These are phyloP conservation scores for Diaphora mendica DNA, from an alignment of 2,888 invertebrate genomes.

Conservation along the genomic window DNA sequence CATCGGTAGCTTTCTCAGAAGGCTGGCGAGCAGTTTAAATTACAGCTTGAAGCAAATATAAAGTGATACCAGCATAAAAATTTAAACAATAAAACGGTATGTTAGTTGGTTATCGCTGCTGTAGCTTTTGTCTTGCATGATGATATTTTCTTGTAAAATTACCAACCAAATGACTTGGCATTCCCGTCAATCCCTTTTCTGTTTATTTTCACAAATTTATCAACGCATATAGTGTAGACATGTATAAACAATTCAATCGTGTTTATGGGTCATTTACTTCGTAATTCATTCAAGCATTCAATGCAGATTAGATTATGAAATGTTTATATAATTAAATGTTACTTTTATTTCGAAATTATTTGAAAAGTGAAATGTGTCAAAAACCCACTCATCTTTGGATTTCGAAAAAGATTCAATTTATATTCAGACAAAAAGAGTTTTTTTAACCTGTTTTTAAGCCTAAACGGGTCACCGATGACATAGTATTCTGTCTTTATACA, in stretches of 20 bases:
- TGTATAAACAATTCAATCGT: constrained; percentile 48
- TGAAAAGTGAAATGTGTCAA: neutral
- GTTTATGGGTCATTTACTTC: constrained; percentile 37
- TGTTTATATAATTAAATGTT: constrained; percentile 26
- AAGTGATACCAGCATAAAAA: too few species aligned
- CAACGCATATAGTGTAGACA: constrained; percentile 14
- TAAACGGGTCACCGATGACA: too few species aligned
- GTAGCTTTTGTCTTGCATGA: neutral
- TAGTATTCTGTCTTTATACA: too few species aligned
- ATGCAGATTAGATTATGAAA: constrained; percentile 53
- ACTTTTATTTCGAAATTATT: neutral
- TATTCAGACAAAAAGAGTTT: too few species aligned
- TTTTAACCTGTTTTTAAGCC: too few species aligned
- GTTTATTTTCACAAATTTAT: neutral
- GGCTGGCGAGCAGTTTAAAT: too few species aligned
- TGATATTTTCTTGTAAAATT: neutral
- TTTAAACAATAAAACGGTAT: too few species aligned
- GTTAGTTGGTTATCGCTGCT: neutral
- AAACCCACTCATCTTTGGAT: neutral
- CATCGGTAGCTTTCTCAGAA: too few species aligned
- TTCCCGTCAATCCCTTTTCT: neutral
- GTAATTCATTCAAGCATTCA: constrained; percentile 33
- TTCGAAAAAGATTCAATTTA: too few species aligned
- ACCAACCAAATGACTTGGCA: neutral
- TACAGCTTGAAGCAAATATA: too few species aligned